phyloP scores from a whole-genome alignment of 2,113 vertebrate species.

The Jacana jacana region DNA sequence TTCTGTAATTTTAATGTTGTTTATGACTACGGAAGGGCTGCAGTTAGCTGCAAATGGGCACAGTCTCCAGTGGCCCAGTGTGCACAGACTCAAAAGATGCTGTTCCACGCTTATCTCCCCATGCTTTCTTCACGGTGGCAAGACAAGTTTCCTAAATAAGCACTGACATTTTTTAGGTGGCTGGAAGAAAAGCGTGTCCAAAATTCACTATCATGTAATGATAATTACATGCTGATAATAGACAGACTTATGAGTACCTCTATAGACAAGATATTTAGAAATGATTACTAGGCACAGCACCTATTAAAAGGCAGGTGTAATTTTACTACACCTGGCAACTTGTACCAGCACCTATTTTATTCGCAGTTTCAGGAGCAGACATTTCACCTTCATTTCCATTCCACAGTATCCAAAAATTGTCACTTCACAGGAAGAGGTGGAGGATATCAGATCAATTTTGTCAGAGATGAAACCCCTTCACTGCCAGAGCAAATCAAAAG shows the following conservation, averaged over 20 bases:
- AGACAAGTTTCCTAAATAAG: background rate
- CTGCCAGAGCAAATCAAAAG: background rate
- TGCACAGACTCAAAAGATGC: background rate
- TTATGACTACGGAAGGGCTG: background rate
- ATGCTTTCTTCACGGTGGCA: background rate
- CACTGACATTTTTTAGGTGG: background rate
- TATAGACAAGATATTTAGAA: background rate
- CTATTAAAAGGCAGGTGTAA: background rate
- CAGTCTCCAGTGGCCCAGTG: background rate
- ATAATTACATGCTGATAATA: background rate
- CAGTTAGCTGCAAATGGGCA: background rate
- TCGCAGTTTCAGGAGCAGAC: background rate
- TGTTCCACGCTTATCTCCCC: background rate
- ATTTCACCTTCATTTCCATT: background rate
- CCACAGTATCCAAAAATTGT: background rate
- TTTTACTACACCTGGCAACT: background rate
- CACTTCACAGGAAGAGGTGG: background rate
- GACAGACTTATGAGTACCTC: background rate
- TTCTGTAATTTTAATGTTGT: background rate
- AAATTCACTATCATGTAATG: background rate
- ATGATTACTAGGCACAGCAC: background rate
- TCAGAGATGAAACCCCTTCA: background rate
- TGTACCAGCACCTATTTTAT: background rate
- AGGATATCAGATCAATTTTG: background rate
- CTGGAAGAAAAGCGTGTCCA: background rate